Evolutionary conservation across 2,797 vertebrate genomes (phyloP).

Genomic region (Propithecus deckenii): DNA sequence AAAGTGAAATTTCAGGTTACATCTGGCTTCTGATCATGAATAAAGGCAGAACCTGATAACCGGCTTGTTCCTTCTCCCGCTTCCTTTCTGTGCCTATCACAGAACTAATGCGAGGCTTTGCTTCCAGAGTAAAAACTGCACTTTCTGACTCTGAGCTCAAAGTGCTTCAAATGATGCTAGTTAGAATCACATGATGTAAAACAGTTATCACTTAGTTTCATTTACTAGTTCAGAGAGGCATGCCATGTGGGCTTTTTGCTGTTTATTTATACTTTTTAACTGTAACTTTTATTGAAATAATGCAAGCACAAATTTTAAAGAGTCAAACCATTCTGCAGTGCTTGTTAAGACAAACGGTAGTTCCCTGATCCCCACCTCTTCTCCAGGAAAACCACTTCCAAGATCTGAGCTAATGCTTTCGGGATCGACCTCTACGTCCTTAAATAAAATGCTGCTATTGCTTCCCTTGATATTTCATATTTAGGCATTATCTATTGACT

Average conservation of each 20-base stretch:
- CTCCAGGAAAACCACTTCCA: neutral
- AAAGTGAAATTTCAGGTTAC: neutral
- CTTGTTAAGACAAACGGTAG: neutral
- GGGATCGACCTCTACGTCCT: neutral
- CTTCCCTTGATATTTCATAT: neutral
- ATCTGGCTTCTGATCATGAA: neutral
- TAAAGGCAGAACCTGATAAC: accelerated
- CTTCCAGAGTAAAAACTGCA: neutral
- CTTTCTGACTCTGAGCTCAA: neutral
- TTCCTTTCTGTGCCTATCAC: too few species aligned
- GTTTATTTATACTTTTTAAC: neutral
- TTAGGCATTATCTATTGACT: neutral
- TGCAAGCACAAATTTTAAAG: neutral
- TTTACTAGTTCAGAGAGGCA: neutral
- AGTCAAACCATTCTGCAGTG: neutral
- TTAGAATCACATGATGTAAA: neutral
- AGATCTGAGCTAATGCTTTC: neutral
- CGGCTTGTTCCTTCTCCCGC: neutral
- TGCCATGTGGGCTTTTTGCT: neutral
- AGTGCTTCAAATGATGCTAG: neutral
- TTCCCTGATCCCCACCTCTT: neutral
- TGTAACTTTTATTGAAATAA: neutral
- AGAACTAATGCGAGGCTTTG: neutral
- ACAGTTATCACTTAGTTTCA: neutral
- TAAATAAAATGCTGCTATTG: neutral